phyloP scores from a whole-genome alignment of 2,888 invertebrate species.

The Caenorhabditis angaria region DNA sequence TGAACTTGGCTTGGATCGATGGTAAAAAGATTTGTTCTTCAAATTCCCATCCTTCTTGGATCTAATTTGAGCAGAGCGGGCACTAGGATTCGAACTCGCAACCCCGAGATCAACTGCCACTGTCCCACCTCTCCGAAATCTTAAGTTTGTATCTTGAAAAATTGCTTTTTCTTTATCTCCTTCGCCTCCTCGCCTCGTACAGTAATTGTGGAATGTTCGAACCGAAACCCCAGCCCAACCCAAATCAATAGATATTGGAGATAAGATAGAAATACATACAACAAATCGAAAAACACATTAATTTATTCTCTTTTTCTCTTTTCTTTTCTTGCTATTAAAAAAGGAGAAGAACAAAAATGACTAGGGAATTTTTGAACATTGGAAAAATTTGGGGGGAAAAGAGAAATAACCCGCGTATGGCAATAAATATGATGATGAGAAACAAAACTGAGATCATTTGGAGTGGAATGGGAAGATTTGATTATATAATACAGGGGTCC shows the following conservation, averaged over 20 bases:
- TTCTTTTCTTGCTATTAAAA: not conserved
- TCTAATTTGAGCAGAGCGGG: no score
- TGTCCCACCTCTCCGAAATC: no score
- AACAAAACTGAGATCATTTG: not conserved
- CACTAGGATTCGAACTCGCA: no score
- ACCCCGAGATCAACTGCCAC: no score
- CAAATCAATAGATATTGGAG: conserved; percentile 1
- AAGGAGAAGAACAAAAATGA: not conserved
- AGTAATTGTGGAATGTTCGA: not conserved
- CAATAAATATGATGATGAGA: not conserved
- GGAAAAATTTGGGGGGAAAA: not conserved
- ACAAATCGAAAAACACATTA: not conserved
- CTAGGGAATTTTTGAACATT: conserved; percentile 3
- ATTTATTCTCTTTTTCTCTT: not conserved
- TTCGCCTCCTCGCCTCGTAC: not conserved
- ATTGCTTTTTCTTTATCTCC: no score
- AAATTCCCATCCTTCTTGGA: no score
- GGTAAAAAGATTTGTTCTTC: no score
- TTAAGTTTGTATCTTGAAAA: no score
- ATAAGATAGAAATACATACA: not conserved
- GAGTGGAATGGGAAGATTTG: conserved; percentile 1
- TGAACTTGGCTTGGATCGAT: no score
- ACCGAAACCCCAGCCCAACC: not conserved
- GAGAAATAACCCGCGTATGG: not conserved
- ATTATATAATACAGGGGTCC: conserved; percentile 39